These are phyloP conservation scores for Recurvirostra avosetta DNA, from an alignment of 2,113 vertebrate genomes.

Conservation along the genomic window DNA sequence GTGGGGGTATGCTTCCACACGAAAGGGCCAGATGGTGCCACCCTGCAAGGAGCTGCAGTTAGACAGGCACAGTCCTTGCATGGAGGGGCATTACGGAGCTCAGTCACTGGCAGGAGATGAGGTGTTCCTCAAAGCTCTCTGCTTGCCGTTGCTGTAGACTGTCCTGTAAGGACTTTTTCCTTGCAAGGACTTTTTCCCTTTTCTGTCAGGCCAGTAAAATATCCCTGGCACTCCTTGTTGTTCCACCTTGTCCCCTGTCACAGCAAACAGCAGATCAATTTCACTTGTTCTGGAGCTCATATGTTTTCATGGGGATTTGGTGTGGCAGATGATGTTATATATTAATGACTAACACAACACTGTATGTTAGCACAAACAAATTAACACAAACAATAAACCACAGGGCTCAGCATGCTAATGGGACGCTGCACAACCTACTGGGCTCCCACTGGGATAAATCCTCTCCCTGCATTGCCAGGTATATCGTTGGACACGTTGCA, in stretches of 20 bases:
- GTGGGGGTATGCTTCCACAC: background rate
- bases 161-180: background rate
- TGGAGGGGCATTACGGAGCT: background rate
- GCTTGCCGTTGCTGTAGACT: background rate
- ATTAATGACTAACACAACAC: conserved; percentile 11
- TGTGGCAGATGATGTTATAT: background rate
- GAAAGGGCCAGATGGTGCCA: background rate
- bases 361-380: background rate
- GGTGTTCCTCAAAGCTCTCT: background rate
- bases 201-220: background rate
- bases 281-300: background rate
- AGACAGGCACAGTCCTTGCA: background rate
- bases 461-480: background rate
- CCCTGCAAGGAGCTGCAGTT: background rate
- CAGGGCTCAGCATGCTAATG: background rate
- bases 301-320: background rate
- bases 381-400: background rate
- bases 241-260: background rate
- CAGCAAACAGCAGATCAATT: background rate
- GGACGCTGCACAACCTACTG: background rate
- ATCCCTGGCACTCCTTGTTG: background rate
- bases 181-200: background rate
- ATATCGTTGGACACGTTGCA: background rate
- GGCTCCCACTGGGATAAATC: background rate
- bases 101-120: background rate